Conservation (phyloP, 2,797 vertebrate species). For the Aplochiton taeniatus region DNA sequence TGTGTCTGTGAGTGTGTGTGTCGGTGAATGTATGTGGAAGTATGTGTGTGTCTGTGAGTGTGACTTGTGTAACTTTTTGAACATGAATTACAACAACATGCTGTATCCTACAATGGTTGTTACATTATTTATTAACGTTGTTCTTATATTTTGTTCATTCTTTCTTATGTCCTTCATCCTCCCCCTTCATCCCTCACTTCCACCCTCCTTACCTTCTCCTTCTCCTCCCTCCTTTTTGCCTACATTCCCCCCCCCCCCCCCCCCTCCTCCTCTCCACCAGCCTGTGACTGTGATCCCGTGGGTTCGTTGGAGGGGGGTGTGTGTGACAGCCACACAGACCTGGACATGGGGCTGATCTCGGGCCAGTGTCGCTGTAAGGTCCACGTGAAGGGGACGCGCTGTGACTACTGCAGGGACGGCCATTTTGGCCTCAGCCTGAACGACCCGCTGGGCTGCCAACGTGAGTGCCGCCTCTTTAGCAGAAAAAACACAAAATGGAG, state of each 20-base stretch:
- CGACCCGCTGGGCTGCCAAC: conserved; percentile 80
- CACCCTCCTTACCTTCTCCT: background rate
- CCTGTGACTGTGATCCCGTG: conserved; percentile 85
- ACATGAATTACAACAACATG: no score
- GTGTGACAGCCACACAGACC: conserved; percentile 83
- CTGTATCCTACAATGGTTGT: no score
- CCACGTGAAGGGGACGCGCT: conserved; percentile 77
- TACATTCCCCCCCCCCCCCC: background rate
- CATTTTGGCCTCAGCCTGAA: conserved; percentile 82
- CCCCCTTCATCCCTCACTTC: no score
- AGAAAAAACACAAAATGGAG: no score
- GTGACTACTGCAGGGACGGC: conserved; percentile 81
- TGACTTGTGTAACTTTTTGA: background rate
- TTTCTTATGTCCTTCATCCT: background rate
- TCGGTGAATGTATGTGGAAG: background rate
- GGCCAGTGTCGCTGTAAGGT: conserved; percentile 88
- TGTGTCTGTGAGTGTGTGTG: background rate
- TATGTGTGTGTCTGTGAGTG: background rate
- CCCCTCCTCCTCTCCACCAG: conserved; percentile 49
- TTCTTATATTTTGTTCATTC: background rate
- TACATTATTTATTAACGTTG: background rate
- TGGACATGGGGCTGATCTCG: conserved; percentile 75
- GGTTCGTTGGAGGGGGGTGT: conserved; percentile 81
- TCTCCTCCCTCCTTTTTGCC: background rate
- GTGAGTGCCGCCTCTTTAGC: conserved; percentile 69